Evolutionary conservation across 1,140 invertebrate genomes (phyloP).

Genomic region (Leptonema lineaticorne): DNA sequence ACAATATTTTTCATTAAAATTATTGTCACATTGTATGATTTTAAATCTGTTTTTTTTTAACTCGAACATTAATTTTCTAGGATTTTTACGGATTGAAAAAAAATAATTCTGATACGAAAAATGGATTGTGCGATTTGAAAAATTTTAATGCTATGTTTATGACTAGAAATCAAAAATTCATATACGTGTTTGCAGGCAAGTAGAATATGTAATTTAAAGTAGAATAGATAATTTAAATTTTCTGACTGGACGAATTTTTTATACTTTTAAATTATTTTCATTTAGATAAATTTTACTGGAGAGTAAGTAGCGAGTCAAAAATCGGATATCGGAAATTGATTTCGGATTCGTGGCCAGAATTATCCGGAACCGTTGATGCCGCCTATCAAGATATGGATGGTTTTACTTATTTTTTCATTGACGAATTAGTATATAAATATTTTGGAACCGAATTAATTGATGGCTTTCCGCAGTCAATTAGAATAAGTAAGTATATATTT

Average conservation of each 20-base stretch:
- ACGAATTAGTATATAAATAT: not conserved
- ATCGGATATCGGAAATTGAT: not conserved
- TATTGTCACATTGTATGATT: no score
- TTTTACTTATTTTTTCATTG: not conserved
- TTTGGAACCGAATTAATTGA: not conserved
- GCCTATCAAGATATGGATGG: not conserved
- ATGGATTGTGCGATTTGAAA: not conserved
- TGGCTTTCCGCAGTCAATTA: not conserved
- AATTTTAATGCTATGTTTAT: not conserved
- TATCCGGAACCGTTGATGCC: not conserved
- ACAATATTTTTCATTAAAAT: no score
- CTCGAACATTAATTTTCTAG: no score
- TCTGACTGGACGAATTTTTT: not conserved
- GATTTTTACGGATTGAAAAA: not conserved
- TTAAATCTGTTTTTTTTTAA: no score
- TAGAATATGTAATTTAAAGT: not conserved
- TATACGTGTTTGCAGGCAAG: not conserved
- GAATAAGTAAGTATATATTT: no score
- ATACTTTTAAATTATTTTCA: not conserved
- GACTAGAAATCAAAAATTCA: not conserved
- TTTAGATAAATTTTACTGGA: slow-evolving; percentile 10
- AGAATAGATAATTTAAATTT: not conserved
- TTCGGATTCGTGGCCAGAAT: not conserved
- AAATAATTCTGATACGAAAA: not conserved
- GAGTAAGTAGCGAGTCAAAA: not conserved